Evolutionary conservation across 2,113 vertebrate genomes (phyloP).

Genomic region (Promerops cafer): DNA sequence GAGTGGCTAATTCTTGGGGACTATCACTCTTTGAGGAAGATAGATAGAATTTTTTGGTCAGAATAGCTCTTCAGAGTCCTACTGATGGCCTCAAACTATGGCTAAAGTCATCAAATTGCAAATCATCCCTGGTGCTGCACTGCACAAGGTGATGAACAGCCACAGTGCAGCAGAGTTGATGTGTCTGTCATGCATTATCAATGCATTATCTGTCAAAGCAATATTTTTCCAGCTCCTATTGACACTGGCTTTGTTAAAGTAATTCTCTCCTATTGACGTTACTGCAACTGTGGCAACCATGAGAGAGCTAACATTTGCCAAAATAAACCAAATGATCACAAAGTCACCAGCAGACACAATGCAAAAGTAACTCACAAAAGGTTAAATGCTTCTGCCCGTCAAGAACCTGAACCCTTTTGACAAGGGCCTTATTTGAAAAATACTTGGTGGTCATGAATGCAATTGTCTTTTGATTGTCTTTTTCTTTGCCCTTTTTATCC

Average conservation of each 20-base stretch:
- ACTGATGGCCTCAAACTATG: no score
- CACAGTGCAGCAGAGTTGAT: not conserved
- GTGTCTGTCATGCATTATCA: not conserved
- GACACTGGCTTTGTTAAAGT: not conserved
- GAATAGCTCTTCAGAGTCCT: not conserved
- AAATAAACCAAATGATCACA: not conserved
- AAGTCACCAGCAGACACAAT: not conserved
- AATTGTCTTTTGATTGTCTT: not conserved
- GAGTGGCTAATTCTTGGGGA: not conserved
- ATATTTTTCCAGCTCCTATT: not conserved
- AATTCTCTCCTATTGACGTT: not conserved
- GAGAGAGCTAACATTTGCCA: not conserved
- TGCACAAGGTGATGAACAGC: not conserved
- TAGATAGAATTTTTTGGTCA: not conserved
- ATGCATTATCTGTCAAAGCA: not conserved
- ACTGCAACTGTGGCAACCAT: not conserved
- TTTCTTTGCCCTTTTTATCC: not conserved
- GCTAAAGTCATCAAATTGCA: not conserved
- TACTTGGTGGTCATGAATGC: not conserved
- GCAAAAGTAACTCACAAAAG: not conserved
- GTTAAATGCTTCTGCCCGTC: not conserved
- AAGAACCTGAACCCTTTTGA: not conserved
- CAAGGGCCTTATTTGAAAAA: not conserved
- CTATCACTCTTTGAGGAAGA: not conserved
- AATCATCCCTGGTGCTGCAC: no score